Evolutionary conservation across 2,888 invertebrate genomes (phyloP), one percentile per base, ranked within the genome.

Genomic region (Listrodromus nycthemerus): DNA sequence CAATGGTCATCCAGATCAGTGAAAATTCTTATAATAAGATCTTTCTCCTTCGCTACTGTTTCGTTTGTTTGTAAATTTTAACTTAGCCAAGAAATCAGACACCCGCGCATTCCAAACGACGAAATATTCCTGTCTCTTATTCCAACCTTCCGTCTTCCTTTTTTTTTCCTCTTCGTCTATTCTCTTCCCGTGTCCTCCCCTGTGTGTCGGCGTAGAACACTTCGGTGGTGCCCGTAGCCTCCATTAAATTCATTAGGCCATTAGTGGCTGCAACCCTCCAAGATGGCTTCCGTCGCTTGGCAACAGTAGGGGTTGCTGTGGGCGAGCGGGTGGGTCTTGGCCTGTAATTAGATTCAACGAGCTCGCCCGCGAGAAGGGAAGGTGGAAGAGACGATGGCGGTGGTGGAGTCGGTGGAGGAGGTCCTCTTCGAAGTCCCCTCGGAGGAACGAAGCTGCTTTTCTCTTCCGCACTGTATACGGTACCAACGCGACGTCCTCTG

Each of bases 171-270:
- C 61, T 19, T 33, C 50, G 10, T 24, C 84, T 80, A 71, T 70
- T 73, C 78, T 76, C 19, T 74, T 45, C 73, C 65, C 76, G 65
- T 30, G 10, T 61, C 83, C 52, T 52, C 24, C 67, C 71, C 78
- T 77, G 87, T 86, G 89, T 88, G 85, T 89, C 83, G 85, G 76
- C 74, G 67, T 45, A 33, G 77, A 67, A 84, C 83, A 82, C 82
- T 82, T 65, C 83, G 78, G 81, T 66, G 65, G 85, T 89, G 90
- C 89, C 41, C 87, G 92, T 91, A 91, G 91, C 92, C 92, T 93
- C 93, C 93, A 93, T 93, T 93, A 93, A 93, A 93, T 93, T 93
- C 93, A 93, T 93, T 93, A 93, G 93, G 92, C 93, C 93, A 93
- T 93, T 93, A 93, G 93, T 93, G 93, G 93, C 93, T 92, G 92